phyloP scores from a whole-genome alignment of 2,888 invertebrate genomes.

The Drosophila conformis region DNA sequence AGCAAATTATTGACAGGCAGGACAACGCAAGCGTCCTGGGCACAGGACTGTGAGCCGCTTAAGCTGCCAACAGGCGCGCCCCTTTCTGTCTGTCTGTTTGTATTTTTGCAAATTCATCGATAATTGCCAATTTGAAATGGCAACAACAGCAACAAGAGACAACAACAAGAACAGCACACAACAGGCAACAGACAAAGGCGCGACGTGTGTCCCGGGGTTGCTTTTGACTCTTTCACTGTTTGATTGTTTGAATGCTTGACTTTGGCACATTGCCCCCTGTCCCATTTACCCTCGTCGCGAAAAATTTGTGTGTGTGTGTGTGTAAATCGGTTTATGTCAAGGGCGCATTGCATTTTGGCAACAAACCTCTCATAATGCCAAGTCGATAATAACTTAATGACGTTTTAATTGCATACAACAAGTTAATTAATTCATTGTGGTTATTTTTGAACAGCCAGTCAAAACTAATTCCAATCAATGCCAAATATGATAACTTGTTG shows the following conservation, averaged over 20 bases:
- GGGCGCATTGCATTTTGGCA: slow-evolving; percentile 67
- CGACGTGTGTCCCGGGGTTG: slow-evolving; percentile 57
- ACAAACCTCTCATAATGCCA: slow-evolving; percentile 67
- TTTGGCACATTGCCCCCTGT: slow-evolving; percentile 48
- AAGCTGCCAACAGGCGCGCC: slow-evolving; percentile 62
- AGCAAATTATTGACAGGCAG: slow-evolving; percentile 66
- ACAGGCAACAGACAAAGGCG: slow-evolving; percentile 45
- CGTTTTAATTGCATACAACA: slow-evolving; percentile 77
- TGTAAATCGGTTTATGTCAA: slow-evolving; percentile 57
- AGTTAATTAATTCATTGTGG: slow-evolving; percentile 75
- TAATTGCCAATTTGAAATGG: slow-evolving; percentile 80
- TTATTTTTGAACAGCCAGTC: slow-evolving; percentile 55
- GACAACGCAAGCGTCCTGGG: slow-evolving; percentile 23
- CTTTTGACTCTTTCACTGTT: slow-evolving; percentile 61
- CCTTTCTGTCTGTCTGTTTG: slow-evolving; percentile 63
- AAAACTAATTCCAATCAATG: slow-evolving; percentile 73
- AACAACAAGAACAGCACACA: slow-evolving; percentile 5
- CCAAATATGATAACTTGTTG: slow-evolving; percentile 63
- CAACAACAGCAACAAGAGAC: slow-evolving; percentile 62
- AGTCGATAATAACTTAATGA: slow-evolving; percentile 75
- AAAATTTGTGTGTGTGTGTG: neutral
- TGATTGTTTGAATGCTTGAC: slow-evolving; percentile 38
- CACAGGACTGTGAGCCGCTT: slow-evolving; percentile 60
- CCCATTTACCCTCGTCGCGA: neutral
- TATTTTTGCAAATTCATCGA: slow-evolving; percentile 81